Percentiles rank a stretch among this genome's conserved stretches.
phyloP scores from a whole-genome alignment of 2,113 vertebrate genomes.

The Neodontobutis hainanensis region DNA sequence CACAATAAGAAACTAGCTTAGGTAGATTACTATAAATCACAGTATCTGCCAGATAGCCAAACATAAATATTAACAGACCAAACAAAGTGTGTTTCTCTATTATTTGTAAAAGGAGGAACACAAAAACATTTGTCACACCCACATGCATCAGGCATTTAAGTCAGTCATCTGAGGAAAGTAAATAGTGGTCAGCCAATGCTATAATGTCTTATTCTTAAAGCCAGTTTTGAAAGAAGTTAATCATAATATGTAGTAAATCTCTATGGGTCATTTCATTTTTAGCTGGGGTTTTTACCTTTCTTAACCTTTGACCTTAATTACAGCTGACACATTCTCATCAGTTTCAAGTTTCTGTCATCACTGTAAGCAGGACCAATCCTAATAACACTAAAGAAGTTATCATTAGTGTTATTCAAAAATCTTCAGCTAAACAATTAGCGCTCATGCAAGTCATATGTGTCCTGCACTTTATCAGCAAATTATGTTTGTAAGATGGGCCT shows the following conservation, averaged over 20 bases:
- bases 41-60: not conserved
- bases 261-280: constrained; percentile 20
- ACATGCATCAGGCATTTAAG: constrained; percentile 12
- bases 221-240: too few species aligned
- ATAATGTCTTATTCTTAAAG: too few species aligned
- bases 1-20: too few species aligned
- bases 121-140: constrained; percentile 12
- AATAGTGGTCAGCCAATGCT: not conserved
- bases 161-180: constrained; percentile 13
- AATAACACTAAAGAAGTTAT: constrained; percentile 22
- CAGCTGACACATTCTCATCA: not conserved
- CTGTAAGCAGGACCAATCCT: constrained; percentile 8
- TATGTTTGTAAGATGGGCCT: too few species aligned
- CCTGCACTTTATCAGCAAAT: too few species aligned
- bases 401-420: constrained; percentile 14
- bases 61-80: constrained; percentile 22
- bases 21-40: too few species aligned
- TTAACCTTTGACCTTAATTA: constrained; percentile 18
- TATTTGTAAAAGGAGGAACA: constrained; percentile 6
- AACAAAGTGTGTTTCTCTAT: not conserved
- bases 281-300: constrained; percentile 4
- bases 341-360: constrained; percentile 31
- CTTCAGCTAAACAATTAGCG: not conserved
- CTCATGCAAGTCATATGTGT: too few species aligned
- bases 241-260: constrained; percentile 12